These are phyloP conservation scores for Cyprinella venusta DNA, from an alignment of 2,797 vertebrate species.

Conservation along the genomic window DNA sequence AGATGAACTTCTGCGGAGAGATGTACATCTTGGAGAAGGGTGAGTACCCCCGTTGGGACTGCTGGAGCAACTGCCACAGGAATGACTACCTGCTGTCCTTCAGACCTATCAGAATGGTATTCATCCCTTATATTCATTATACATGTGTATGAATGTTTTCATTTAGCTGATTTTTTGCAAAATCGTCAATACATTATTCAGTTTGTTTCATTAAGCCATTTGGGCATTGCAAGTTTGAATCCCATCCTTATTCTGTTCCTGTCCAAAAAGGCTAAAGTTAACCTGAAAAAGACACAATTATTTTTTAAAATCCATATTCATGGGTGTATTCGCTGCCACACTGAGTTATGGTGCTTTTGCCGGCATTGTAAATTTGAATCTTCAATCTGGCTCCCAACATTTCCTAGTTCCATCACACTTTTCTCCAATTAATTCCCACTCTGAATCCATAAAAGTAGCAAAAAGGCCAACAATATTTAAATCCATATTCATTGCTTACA, in stretches of 20 bases:
- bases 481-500: background rate
- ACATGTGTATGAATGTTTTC: background rate
- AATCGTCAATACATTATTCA: background rate
- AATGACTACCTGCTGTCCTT: constrained; percentile 73
- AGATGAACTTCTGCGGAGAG: constrained; percentile 74
- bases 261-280: background rate
- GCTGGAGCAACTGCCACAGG: constrained; percentile 74
- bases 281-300: background rate
- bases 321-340: background rate
- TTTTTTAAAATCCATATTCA: background rate
- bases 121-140: constrained; percentile 37
- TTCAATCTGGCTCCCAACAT: background rate
- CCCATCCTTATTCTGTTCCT: background rate
- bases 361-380: background rate
- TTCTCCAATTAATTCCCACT: too few relatives aligned
- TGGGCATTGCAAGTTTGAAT: background rate
- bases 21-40: constrained; percentile 77
- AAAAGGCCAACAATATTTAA: background rate
- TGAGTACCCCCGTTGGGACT: constrained; percentile 75
- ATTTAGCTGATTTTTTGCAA: background rate
- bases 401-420: background rate
- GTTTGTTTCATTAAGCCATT: background rate
- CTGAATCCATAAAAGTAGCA: background rate
- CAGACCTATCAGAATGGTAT: constrained; percentile 73
- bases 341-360: background rate